Evolutionary conservation across 2,888 invertebrate species (phyloP).

Genomic region (Oscheius sp.): DNA sequence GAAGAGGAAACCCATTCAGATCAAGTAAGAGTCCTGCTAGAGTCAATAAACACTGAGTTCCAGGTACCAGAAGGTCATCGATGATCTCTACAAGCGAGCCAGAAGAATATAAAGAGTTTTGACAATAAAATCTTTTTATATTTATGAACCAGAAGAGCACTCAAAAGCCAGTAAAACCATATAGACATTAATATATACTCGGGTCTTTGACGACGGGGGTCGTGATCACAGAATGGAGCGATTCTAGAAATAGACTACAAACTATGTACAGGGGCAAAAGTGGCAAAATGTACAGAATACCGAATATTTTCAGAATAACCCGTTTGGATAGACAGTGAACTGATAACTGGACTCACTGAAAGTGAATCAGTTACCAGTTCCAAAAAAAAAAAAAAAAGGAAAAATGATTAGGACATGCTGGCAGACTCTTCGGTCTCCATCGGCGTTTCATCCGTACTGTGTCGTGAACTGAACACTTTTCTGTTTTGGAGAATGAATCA

Average conservation of each 20-base stretch:
- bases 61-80: conserved; percentile 47
- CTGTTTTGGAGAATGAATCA: background rate
- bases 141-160: background rate
- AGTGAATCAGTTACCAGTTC: background rate
- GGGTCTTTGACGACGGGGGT: conserved; percentile 27
- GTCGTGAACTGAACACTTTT: background rate
- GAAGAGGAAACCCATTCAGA: conserved; percentile 79
- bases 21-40: conserved; percentile 5
- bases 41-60: background rate
- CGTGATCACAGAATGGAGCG: conserved; percentile 29
- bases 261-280: conserved; percentile 9
- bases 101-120: background rate
- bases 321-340: conserved; percentile 5
- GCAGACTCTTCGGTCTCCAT: background rate
- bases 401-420: too few relatives aligned
- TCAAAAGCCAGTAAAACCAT: conserved; percentile 1
- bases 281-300: too few relatives aligned
- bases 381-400: background rate
- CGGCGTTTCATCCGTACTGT: background rate
- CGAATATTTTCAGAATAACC: background rate
- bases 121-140: background rate
- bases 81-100: conserved; percentile 44
- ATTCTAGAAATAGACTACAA: background rate
- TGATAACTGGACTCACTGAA: background rate
- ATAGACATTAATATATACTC: conserved; percentile 4